Conservation (phyloP, 2,113 vertebrate genomes). For the Mystacornis crossleyi region DNA sequence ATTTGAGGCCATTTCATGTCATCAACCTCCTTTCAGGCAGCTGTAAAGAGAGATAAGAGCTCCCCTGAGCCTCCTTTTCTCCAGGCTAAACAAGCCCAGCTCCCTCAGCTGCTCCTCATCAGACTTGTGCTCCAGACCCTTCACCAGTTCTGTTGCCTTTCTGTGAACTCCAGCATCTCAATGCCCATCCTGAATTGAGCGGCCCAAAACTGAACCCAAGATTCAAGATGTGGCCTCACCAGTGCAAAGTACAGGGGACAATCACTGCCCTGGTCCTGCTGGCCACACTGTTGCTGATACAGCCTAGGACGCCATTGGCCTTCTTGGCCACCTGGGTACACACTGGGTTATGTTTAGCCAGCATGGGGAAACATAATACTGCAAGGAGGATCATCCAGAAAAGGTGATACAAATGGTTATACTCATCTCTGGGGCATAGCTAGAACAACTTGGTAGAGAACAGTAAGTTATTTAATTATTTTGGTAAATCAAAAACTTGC, state of each 20-base stretch:
- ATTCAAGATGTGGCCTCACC: neutral
- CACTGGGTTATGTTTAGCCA: neutral
- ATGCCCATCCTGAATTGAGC: neutral
- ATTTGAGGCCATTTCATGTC: neutral
- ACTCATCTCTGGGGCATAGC: accelerated
- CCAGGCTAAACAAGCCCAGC: neutral
- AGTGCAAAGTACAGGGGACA: too few species aligned
- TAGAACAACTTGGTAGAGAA: neutral
- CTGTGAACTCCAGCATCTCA: neutral
- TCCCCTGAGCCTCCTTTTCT: neutral
- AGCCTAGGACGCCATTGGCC: neutral
- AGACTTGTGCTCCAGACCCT: neutral
- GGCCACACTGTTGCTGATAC: neutral
- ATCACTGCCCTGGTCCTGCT: neutral
- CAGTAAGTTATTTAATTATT: neutral
- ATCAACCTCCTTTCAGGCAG: neutral
- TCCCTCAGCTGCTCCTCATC: neutral
- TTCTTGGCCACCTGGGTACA: too few species aligned
- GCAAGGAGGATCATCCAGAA: neutral
- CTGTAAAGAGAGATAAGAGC: neutral
- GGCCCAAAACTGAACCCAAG: neutral
- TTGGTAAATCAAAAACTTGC: neutral
- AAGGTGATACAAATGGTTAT: neutral
- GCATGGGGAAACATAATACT: neutral
- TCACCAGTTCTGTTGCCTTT: accelerated